phyloP scores from a whole-genome alignment of 2,888 invertebrate genomes.

The Quadroppia sp. region DNA sequence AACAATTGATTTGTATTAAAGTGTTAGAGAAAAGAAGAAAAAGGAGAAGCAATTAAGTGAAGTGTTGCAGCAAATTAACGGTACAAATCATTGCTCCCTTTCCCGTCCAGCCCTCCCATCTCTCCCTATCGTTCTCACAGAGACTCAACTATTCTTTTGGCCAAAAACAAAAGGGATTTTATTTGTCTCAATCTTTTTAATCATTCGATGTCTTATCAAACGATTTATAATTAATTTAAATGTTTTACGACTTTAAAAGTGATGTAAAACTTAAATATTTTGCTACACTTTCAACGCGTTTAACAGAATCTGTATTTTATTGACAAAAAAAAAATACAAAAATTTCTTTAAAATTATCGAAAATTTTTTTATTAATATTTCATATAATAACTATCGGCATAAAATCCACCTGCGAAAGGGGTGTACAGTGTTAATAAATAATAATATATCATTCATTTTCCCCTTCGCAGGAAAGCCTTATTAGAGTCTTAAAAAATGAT shows the following conservation, averaged over 20 bases:
- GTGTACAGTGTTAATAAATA: no score
- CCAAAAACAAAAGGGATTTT: neutral
- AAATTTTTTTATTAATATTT: no score
- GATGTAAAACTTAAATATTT: neutral
- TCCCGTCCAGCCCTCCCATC: neutral
- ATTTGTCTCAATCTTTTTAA: neutral
- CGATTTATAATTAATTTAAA: conserved; percentile 2
- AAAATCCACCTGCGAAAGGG: no score
- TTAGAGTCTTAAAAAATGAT: no score
- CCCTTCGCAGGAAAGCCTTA: no score
- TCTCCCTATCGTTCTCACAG: conserved; percentile 1
- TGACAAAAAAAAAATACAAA: no score
- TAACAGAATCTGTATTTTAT: no score
- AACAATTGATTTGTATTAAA: conserved; percentile 21
- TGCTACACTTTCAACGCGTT: no score
- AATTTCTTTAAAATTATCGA: no score
- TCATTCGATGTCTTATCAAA: neutral
- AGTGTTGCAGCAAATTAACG: conserved; percentile 35
- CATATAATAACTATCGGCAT: no score
- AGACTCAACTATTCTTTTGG: neutral
- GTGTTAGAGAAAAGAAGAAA: no score
- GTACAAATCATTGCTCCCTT: conserved; percentile 15
- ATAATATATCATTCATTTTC: no score
- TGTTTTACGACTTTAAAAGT: neutral
- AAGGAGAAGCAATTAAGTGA: conserved; percentile 30